These are phyloP conservation scores for Corapipo altera DNA, from an alignment of 2,113 vertebrate genomes.

Conservation along the genomic window DNA sequence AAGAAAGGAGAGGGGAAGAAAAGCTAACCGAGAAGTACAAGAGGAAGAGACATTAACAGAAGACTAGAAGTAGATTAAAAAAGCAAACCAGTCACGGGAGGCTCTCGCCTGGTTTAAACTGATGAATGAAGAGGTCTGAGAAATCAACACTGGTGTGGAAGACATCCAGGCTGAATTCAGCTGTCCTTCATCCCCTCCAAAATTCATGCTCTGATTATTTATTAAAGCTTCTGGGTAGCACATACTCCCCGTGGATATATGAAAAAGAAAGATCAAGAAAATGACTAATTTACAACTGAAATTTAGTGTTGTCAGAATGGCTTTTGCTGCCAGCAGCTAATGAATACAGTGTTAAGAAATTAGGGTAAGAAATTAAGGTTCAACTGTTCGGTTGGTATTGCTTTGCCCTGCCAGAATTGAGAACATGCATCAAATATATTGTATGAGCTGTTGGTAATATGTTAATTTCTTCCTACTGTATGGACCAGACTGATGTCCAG, in stretches of 20 bases:
- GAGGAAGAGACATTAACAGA: too few relatives aligned
- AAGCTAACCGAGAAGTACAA: accelerated
- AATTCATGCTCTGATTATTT: background rate
- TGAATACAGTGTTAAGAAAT: background rate
- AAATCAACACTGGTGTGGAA: background rate
- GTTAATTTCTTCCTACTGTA: background rate
- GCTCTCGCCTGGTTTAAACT: background rate
- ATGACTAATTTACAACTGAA: background rate
- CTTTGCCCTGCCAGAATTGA: background rate
- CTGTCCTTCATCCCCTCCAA: accelerated
- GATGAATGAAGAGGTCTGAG: background rate
- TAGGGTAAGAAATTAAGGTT: background rate
- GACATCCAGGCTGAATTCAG: background rate
- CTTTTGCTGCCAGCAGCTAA: background rate
- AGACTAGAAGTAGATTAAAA: background rate
- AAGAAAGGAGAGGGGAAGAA: background rate
- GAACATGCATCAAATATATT: accelerated
- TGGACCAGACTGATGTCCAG: background rate
- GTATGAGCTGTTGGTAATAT: background rate
- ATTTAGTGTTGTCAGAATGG: accelerated
- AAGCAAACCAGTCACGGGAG: background rate
- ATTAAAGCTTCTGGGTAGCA: background rate
- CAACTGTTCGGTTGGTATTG: accelerated
- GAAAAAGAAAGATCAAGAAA: background rate
- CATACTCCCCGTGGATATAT: too few relatives aligned